These are phyloP conservation scores for Diorhabda carinulata DNA, from an alignment of 1,140 invertebrate species.

Conservation along the genomic window DNA sequence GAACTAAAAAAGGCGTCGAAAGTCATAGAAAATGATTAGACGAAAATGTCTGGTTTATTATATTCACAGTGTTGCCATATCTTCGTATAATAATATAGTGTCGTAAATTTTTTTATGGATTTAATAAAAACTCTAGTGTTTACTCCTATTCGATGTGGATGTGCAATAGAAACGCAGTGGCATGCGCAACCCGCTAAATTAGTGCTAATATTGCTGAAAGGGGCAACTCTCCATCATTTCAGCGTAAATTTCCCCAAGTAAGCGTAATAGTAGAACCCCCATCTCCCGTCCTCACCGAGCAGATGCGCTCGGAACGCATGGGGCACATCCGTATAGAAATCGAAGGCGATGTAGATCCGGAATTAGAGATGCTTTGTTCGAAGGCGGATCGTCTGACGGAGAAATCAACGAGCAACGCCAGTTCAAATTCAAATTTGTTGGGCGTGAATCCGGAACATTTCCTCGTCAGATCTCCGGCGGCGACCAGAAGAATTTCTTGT, in stretches of 20 bases:
- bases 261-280: constrained; percentile 68
- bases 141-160: no score
- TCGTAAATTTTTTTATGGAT: no score
- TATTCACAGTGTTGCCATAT: no score
- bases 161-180: no score
- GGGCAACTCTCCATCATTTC: constrained; percentile 21
- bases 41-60: no score
- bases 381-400: constrained; percentile 48
- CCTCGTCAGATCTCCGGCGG: constrained; percentile 65
- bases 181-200: background rate
- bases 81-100: no score
- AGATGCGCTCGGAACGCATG: constrained; percentile 51
- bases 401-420: constrained; percentile 40
- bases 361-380: constrained; percentile 49
- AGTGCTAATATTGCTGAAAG: background rate
- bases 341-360: constrained; percentile 40
- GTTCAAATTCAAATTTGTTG: constrained; percentile 56
- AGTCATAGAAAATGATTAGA: no score
- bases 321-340: constrained; percentile 45
- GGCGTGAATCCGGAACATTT: constrained; percentile 59
- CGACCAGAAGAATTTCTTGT: constrained; percentile 71
- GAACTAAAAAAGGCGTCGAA: no score
- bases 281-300: constrained; percentile 54
- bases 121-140: no score
- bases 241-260: constrained; percentile 55